phyloP scores from a whole-genome alignment of 2,113 vertebrate species.

The Peromyscus californicus region DNA sequence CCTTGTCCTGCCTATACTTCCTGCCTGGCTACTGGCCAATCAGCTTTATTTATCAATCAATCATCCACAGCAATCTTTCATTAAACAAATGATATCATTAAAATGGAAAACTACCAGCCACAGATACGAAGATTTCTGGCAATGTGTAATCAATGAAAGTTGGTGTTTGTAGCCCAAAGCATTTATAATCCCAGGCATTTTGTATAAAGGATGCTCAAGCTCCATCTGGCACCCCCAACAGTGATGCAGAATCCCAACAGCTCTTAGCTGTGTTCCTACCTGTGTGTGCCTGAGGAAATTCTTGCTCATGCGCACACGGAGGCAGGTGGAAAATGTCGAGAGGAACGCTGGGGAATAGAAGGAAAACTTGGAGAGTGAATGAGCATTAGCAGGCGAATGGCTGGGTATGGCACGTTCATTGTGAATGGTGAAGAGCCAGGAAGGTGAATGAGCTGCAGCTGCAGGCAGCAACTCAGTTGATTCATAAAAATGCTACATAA shows the following conservation, averaged over 20 bases:
- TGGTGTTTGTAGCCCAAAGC: neutral
- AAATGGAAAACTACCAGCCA: neutral
- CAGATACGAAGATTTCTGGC: neutral
- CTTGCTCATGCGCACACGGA: neutral
- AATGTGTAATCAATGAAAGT: neutral
- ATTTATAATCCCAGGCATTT: neutral
- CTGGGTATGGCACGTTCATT: neutral
- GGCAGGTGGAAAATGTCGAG: neutral
- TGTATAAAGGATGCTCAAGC: neutral
- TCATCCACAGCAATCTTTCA: neutral
- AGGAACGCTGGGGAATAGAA: neutral
- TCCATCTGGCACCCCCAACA: neutral
- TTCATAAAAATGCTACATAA: constrained; percentile 14
- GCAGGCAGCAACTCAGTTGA: neutral
- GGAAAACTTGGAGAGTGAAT: neutral
- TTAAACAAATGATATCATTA: neutral
- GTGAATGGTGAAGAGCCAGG: neutral
- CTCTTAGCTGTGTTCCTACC: neutral
- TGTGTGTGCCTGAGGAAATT: neutral
- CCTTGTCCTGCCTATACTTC: no score
- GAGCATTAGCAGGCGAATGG: neutral
- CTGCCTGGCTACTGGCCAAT: no score
- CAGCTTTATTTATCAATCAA: no score
- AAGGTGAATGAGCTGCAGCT: neutral
- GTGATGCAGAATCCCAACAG: neutral